Conservation (phyloP, 2,888 invertebrate species). For the Priocnemis perturbator region DNA sequence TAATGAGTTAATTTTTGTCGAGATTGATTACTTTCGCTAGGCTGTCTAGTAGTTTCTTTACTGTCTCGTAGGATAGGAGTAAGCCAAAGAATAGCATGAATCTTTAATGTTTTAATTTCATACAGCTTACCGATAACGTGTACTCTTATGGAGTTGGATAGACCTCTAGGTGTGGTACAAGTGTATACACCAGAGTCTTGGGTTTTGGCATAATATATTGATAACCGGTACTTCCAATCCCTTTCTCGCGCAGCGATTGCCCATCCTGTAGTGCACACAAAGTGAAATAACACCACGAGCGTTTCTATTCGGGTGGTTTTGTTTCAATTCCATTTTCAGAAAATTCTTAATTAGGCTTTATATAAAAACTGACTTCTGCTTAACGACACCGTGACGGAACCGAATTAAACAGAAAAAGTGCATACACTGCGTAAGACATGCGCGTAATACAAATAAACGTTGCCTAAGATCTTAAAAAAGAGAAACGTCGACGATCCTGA, state of each 20-base stretch:
- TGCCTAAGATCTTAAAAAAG: too few species aligned
- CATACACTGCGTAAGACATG: too few species aligned
- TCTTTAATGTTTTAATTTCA: too few species aligned
- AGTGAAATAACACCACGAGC: constrained; percentile 8
- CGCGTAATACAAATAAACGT: too few species aligned
- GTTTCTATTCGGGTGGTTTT: neutral
- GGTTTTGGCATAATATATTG: constrained; percentile 88
- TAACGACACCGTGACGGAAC: too few species aligned
- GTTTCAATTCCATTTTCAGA: neutral
- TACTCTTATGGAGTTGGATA: constrained; percentile 85
- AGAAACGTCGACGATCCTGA: too few species aligned
- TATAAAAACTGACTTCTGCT: neutral
- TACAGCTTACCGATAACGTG: constrained; percentile 84
- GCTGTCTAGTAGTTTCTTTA: too few species aligned
- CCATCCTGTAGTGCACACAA: constrained; percentile 79
- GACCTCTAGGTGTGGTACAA: constrained; percentile 87
- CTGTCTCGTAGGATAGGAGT: too few species aligned
- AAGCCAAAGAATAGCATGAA: too few species aligned
- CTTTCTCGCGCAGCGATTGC: constrained; percentile 84
- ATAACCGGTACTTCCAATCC: constrained; percentile 88
- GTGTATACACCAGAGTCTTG: constrained; percentile 91
- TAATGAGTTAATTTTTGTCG: too few species aligned
- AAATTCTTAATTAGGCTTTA: neutral
- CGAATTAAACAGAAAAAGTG: too few species aligned
- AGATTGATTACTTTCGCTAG: too few species aligned